Evolutionary conservation across 2,888 invertebrate species (phyloP).

Genomic region (Bibio marci): DNA sequence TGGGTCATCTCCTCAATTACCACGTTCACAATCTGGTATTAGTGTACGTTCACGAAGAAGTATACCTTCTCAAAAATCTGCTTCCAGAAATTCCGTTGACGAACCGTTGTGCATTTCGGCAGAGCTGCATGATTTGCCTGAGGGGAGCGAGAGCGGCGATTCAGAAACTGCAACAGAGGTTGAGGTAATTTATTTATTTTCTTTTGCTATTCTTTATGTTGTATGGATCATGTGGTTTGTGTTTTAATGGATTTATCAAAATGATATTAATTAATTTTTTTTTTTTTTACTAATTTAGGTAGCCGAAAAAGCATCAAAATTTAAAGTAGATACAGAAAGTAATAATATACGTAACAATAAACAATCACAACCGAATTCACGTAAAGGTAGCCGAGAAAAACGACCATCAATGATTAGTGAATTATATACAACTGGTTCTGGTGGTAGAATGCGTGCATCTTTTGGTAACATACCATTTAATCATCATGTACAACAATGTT

Average conservation of each 20-base stretch:
- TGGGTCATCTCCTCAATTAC: constrained; percentile 28
- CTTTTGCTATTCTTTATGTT: background rate
- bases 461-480: constrained; percentile 26
- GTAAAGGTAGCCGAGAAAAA: constrained; percentile 49
- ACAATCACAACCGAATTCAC: constrained; percentile 42
- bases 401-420: constrained; percentile 30
- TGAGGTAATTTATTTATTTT: constrained; percentile 33
- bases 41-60: constrained; percentile 37
- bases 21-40: constrained; percentile 32
- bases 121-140: constrained; percentile 34
- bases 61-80: constrained; percentile 30
- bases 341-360: constrained; percentile 39
- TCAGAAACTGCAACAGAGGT: constrained; percentile 55
- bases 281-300: constrained; percentile 20
- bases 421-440: constrained; percentile 27
- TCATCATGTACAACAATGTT: no score
- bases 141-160: constrained; percentile 40
- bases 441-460: constrained; percentile 27
- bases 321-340: constrained; percentile 57
- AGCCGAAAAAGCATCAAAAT: constrained; percentile 54
- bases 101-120: constrained; percentile 29
- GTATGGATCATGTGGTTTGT: no score
- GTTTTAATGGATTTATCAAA: no score
- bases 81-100: constrained; percentile 36
- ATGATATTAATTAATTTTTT: background rate